Evolutionary conservation across 2,113 vertebrate genomes (phyloP).

Genomic region (Falcunculus frontatus): DNA sequence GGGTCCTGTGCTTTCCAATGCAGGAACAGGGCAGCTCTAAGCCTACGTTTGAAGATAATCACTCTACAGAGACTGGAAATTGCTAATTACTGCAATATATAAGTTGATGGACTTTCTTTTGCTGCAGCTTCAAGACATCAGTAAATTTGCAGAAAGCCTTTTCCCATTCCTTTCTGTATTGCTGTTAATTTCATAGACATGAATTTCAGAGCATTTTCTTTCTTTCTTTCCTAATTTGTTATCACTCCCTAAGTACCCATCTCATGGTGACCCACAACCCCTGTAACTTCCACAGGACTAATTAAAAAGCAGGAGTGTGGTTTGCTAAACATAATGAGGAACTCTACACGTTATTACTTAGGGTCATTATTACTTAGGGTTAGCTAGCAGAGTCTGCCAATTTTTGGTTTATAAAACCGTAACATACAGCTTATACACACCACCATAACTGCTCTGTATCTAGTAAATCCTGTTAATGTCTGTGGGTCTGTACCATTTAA

Average conservation of each 20-base stretch:
- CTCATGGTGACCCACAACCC: not conserved
- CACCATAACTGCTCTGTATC: not conserved
- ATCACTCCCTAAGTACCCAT: not conserved
- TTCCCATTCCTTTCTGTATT: not conserved
- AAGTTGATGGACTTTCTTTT: not conserved
- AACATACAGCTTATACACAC: not conserved
- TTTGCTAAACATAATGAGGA: not conserved
- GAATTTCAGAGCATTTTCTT: not conserved
- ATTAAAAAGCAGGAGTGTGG: not conserved
- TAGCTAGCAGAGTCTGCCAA: not conserved
- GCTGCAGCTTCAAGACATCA: not conserved
- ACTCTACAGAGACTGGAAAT: not conserved
- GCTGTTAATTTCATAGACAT: not conserved
- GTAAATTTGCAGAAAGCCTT: not conserved
- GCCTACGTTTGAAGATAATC: not conserved
- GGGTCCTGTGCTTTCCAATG: not conserved
- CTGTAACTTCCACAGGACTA: not conserved
- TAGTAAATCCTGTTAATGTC: not conserved
- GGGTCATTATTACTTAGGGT: not conserved
- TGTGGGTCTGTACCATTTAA: not conserved
- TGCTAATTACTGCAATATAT: not conserved
- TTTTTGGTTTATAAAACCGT: not conserved
- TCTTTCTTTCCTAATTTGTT: not conserved
- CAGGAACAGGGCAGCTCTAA: not conserved
- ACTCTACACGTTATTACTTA: not conserved